Evolutionary conservation across 2,113 vertebrate species (phyloP).

Genomic region (Blennius ocellaris): DNA sequence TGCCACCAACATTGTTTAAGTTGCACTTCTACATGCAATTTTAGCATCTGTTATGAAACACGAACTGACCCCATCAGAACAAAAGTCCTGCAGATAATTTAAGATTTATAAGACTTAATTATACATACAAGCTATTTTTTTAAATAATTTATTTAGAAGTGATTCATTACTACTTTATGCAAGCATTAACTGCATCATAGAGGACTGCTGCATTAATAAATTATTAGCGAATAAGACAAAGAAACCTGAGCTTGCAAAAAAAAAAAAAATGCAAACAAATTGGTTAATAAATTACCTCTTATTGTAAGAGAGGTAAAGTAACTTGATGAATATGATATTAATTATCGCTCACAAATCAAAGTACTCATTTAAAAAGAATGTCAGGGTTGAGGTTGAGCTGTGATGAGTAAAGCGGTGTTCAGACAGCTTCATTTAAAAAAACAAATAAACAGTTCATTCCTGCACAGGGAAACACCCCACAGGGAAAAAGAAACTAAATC

Average conservation of each 20-base stretch:
- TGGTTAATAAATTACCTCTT: no score
- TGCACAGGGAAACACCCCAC: slow-evolving; percentile 38
- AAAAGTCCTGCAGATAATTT: no score
- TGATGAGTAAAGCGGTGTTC: slow-evolving; percentile 1
- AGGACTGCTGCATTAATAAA: slow-evolving; percentile 7
- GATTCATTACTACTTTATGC: no score
- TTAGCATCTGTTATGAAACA: no score
- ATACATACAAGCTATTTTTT: no score
- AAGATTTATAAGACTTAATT: no score
- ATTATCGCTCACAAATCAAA: slow-evolving; percentile 34
- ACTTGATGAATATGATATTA: background rate
- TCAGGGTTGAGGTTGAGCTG: background rate
- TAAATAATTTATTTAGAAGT: no score
- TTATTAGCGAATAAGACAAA: background rate
- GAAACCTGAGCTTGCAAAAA: background rate
- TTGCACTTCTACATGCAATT: no score
- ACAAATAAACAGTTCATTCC: slow-evolving; percentile 32
- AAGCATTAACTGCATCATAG: background rate
- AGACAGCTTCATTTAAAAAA: slow-evolving; percentile 15
- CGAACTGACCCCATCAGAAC: no score
- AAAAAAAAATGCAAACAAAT: background rate
- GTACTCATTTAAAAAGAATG: background rate
- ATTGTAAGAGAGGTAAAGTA: no score
- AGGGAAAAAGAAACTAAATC: slow-evolving; percentile 43
- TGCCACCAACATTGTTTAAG: no score